Base-by-base conservation (phyloP, 2,113 vertebrate genomes). In the Cariama cristata region DNA sequence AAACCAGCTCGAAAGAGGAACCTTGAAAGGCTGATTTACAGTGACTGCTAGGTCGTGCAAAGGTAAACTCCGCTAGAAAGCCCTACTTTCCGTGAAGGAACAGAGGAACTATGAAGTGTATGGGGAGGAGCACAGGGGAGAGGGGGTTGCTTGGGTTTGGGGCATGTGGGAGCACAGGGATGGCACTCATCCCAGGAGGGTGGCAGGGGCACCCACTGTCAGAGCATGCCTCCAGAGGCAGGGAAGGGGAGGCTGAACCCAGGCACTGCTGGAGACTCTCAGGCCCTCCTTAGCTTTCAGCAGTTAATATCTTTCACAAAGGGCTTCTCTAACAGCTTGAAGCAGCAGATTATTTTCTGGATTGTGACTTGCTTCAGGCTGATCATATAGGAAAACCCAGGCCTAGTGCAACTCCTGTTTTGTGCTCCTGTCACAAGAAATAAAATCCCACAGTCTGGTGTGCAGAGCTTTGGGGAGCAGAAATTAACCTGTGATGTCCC, bases 111-210 rank as follows among this genome's bases (percentile, higher is more conserved):
- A 22, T 38, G 47, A 62, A 40, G 20, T 10, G 5, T 35, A 26
- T 22, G 44, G 26, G 15, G 28, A 66, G 52, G 6, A 82, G 8
- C 3, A 3, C n/a, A 33, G 26, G n/a, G 53, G n/a, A 44, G 18
- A 32, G 10, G 40, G 19, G 7, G 4, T 38, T 1, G 0, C 3
- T 59, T 1, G 1, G 71, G 15, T 44, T 18, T 22, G 16, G 58
- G n/a, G 18, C 11, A 7, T 3, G 12, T 32, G 59, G 40, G 47
- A 28, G 11, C 2, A 2, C 7, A 13, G 33, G 16, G 53, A 9
- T 42, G 55, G 23, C 33, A n/a, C 33, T 26, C 40, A n/a, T n/a
- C 30, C 44, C 24, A 12, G 38, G 32, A 73, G 14, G 16, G 40
- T 45, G 24, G 15, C n/a, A 50, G 40, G n/a, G n/a, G 19, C 18